Evolutionary conservation across 2,113 vertebrate species (phyloP).

Genomic region (Phyllostomus discolor): DNA sequence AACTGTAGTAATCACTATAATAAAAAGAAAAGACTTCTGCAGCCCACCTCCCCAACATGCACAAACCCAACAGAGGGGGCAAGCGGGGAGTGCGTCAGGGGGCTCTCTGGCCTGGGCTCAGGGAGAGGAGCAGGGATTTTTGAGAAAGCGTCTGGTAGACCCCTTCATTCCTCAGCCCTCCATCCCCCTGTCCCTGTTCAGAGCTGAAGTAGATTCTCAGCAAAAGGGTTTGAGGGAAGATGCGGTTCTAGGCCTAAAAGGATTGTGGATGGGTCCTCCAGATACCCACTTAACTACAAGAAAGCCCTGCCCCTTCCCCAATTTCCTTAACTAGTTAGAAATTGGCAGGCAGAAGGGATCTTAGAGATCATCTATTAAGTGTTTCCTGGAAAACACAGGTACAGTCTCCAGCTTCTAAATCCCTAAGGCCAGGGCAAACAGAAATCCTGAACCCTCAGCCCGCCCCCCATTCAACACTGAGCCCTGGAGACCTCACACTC

Average conservation of each 20-base stretch:
- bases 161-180: not conserved
- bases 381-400: constrained; percentile 50
- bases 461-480: not conserved
- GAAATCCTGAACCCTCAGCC: not conserved
- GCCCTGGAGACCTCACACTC: constrained; percentile 77
- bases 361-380: constrained; percentile 2
- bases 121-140: not conserved
- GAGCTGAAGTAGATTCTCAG: not conserved
- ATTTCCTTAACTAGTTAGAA: constrained; percentile 39
- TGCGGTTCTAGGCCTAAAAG: not conserved
- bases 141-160: not conserved
- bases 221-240: not conserved
- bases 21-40: constrained; percentile 30
- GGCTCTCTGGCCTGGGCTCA: not conserved
- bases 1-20: not conserved
- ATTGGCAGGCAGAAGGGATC: constrained; percentile 8
- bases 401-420: constrained; percentile 1
- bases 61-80: not conserved
- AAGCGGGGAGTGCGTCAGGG: not conserved
- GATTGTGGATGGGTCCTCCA: not conserved
- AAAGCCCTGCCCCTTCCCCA: constrained; percentile 35
- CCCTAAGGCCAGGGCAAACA: not conserved
- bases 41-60: constrained; percentile 7
- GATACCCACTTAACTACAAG: not conserved
- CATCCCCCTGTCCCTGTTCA: not conserved